Conservation (phyloP, 2,113 vertebrate genomes). For the Oncorhynchus keta region DNA sequence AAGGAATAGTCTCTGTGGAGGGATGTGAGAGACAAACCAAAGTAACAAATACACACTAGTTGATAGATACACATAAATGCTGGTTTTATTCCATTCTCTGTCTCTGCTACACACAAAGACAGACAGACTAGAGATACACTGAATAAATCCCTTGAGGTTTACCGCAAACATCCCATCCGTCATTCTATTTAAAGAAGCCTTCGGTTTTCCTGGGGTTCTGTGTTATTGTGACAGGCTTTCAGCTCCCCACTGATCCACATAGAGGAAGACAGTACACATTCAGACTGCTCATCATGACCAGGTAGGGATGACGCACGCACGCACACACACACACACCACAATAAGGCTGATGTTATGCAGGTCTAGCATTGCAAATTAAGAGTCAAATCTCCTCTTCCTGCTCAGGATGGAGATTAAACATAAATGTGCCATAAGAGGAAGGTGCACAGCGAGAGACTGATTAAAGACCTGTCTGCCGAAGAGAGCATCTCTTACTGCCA, state of each 20-base stretch:
- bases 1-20: neutral
- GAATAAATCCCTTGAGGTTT: neutral
- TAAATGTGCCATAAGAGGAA: constrained; percentile 33
- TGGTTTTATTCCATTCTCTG: constrained; percentile 8
- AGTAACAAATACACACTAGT: neutral
- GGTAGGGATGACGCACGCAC: constrained; percentile 2
- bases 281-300: constrained; percentile 15
- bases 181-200: constrained; percentile 16
- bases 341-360: constrained; percentile 29
- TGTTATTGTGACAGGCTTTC: constrained; percentile 45
- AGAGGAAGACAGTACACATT: constrained; percentile 28
- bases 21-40: neutral
- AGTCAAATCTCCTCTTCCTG: constrained; percentile 12
- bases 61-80: constrained; percentile 16
- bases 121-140: neutral
- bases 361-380: constrained; percentile 50
- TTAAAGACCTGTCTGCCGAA: constrained; percentile 32
- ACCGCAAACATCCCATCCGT: constrained; percentile 2
- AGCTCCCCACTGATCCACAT: constrained; percentile 44
- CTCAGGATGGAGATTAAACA: constrained; percentile 39
- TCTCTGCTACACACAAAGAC: neutral
- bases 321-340: constrained; percentile 12
- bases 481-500: constrained; percentile 36
- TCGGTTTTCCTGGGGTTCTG: constrained; percentile 22
- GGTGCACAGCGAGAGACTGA: constrained; percentile 27